Evolutionary conservation across 2,797 vertebrate species (phyloP).

Genomic region (Ispidina lecontei): DNA sequence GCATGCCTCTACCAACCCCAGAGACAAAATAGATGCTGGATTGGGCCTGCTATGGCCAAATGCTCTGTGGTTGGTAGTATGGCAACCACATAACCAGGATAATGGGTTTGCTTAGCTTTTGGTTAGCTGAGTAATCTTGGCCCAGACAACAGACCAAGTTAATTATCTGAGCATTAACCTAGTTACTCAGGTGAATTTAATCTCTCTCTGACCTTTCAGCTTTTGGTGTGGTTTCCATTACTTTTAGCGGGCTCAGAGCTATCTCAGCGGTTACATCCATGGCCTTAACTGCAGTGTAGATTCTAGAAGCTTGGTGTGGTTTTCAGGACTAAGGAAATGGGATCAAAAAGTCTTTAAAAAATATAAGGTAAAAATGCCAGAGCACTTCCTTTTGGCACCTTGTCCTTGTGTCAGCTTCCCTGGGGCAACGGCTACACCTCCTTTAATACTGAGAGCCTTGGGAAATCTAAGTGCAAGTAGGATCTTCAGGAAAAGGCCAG

Average conservation of each 20-base stretch:
- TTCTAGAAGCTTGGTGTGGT: background rate
- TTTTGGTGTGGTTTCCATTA: background rate
- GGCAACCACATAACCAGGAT: background rate
- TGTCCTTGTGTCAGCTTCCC: background rate
- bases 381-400: background rate
- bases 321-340: background rate
- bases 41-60: background rate
- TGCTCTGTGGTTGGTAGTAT: accelerated
- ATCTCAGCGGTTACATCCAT: background rate
- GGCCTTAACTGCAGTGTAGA: background rate
- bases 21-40: background rate
- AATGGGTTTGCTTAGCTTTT: background rate
- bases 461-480: background rate
- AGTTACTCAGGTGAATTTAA: background rate
- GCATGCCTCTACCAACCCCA: background rate
- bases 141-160: background rate
- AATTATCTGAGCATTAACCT: background rate
- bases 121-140: background rate
- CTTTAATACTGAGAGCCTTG: background rate
- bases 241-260: background rate
- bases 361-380: background rate
- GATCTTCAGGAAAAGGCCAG: background rate
- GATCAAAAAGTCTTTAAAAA: background rate
- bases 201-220: background rate
- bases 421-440: background rate